A percentile compares a stretch with the other conserved stretches of the same genome.
Conservation (phyloP, 2,888 invertebrate species). For the Anoncus sp. region DNA sequence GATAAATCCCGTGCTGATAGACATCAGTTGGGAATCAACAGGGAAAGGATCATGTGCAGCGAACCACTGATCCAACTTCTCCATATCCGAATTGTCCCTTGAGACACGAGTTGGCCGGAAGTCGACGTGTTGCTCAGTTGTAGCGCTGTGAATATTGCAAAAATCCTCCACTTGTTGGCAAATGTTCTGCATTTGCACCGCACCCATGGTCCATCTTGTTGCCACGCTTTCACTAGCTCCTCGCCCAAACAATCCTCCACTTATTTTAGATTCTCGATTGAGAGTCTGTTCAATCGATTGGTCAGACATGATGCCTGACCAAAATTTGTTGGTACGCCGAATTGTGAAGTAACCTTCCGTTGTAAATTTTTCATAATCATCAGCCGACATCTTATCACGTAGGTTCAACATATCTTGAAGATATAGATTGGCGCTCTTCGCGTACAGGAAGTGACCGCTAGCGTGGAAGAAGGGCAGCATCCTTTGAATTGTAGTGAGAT, state of each 20-base stretch:
- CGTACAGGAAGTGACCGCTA: too few species aligned
- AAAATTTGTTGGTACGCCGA: too few species aligned
- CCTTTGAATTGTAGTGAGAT: too few species aligned
- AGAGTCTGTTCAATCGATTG: too few species aligned
- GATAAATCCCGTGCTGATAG: slow-evolving; percentile 34
- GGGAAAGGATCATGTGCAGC: slow-evolving; percentile 53
- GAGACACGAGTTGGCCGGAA: slow-evolving; percentile 43
- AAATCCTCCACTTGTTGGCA: slow-evolving; percentile 43
- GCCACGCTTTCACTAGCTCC: slow-evolving; percentile 13
- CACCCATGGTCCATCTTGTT: slow-evolving; percentile 34
- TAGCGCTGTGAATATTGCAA: slow-evolving; percentile 18
- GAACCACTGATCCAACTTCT: slow-evolving; percentile 55
- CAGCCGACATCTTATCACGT: too few species aligned
- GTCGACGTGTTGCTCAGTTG: slow-evolving; percentile 55
- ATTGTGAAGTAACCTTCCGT: too few species aligned
- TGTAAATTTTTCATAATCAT: too few species aligned
- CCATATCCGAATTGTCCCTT: slow-evolving; percentile 51
- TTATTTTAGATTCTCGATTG: slow-evolving; percentile 32
- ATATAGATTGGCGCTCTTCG: too few species aligned
- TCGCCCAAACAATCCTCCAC: slow-evolving; percentile 66
- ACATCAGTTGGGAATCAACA: slow-evolving; percentile 27
- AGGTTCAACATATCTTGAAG: too few species aligned
- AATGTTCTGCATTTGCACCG: slow-evolving; percentile 40
- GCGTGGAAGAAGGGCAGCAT: too few species aligned
- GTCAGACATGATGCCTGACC: too few species aligned